Conservation (phyloP, 2,888 invertebrate genomes). For the Elegia similella region DNA sequence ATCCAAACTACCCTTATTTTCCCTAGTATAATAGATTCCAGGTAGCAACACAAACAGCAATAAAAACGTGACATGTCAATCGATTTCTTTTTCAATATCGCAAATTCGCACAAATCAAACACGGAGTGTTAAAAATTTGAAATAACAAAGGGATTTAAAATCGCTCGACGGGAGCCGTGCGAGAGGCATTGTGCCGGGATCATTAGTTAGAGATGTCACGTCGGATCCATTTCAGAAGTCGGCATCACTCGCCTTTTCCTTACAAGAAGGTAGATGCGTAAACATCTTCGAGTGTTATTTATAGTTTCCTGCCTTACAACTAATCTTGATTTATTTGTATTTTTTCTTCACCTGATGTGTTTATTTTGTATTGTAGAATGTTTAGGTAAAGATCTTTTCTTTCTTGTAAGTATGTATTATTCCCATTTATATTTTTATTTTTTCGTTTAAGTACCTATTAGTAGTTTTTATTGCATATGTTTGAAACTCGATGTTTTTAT, state of each 20-base stretch:
- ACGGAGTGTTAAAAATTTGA: slow-evolving; percentile 77
- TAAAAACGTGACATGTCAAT: slow-evolving; percentile 79
- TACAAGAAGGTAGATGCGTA: slow-evolving; percentile 70
- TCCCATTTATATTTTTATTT: too few species aligned
- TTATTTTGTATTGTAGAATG: slow-evolving; percentile 22
- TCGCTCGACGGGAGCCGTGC: slow-evolving; percentile 59
- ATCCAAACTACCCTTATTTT: slow-evolving; percentile 59
- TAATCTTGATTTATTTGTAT: slow-evolving; percentile 41
- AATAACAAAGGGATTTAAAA: slow-evolving; percentile 65
- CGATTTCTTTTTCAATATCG: slow-evolving; percentile 65
- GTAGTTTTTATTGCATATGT: too few species aligned
- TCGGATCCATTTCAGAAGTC: slow-evolving; percentile 46
- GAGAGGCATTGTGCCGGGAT: slow-evolving; percentile 58
- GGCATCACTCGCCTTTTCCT: slow-evolving; percentile 56
- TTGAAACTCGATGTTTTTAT: background rate
- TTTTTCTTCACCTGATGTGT: slow-evolving; percentile 39
- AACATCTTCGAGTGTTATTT: slow-evolving; percentile 68
- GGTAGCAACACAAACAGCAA: slow-evolving; percentile 77
- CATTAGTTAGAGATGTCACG: slow-evolving; percentile 75
- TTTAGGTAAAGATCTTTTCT: background rate
- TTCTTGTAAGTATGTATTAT: too few species aligned
- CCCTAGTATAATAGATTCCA: slow-evolving; percentile 52
- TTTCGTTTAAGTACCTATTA: too few species aligned
- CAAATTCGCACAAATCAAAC: slow-evolving; percentile 79
- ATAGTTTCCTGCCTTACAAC: slow-evolving; percentile 37